Evolutionary conservation across 2,888 invertebrate genomes (phyloP).

Genomic region (Conchocele bisecta): DNA sequence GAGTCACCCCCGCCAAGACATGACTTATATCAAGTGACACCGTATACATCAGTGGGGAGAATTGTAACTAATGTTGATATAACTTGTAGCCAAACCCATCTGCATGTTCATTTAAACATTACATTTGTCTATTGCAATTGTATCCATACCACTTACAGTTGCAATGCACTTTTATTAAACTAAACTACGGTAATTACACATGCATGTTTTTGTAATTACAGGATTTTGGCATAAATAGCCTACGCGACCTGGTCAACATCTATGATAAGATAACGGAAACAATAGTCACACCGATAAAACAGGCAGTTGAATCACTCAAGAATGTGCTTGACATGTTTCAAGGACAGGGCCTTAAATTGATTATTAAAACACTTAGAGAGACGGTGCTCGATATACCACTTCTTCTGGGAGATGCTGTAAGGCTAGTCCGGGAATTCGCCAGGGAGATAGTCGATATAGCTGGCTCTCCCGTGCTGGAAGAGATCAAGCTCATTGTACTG

Average conservation of each 20-base stretch:
- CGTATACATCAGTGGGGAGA: too few relatives aligned
- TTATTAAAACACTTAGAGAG: conserved; percentile 20
- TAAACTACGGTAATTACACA: too few relatives aligned
- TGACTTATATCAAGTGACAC: too few relatives aligned
- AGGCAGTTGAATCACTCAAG: conserved; percentile 47
- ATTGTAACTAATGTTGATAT: too few relatives aligned
- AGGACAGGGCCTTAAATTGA: conserved; percentile 26
- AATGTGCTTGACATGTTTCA: conserved; percentile 47
- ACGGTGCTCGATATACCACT: conserved; percentile 40
- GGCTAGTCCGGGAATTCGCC: conserved; percentile 25
- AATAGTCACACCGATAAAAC: conserved; percentile 54
- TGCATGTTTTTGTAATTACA: too few relatives aligned
- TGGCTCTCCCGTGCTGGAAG: conserved; percentile 37
- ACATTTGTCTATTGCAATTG: too few relatives aligned
- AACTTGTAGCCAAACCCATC: too few relatives aligned
- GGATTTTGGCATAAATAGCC: conserved; percentile 65
- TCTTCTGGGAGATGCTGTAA: conserved; percentile 35
- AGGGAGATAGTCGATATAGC: conserved; percentile 33
- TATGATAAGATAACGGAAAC: conserved; percentile 58
- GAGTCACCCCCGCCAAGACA: too few relatives aligned
- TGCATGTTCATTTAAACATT: too few relatives aligned
- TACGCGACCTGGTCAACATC: conserved; percentile 57
- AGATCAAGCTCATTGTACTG: conserved; percentile 38
- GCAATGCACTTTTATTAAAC: too few relatives aligned
- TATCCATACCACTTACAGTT: too few relatives aligned